A percentile compares a stretch with the other conserved stretches of the same genome.
phyloP scores from a whole-genome alignment of 2,113 vertebrate genomes.

The Collichthys lucidus region DNA sequence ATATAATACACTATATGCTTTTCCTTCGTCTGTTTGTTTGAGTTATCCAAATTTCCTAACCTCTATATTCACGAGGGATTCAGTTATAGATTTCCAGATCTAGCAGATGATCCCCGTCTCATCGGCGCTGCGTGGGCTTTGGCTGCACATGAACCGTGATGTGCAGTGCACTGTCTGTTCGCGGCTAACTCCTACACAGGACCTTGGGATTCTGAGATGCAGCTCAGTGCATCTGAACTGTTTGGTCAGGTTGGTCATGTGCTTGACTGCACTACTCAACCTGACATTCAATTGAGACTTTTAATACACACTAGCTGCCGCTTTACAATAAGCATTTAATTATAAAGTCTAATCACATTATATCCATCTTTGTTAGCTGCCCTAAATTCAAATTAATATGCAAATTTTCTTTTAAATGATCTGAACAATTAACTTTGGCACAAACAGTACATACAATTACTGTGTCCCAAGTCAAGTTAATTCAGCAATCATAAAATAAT shows the following conservation, averaged over 20 bases:
- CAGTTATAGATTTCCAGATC: constrained; percentile 60
- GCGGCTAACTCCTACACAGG: constrained; percentile 75
- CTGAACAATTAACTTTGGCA: constrained; percentile 49
- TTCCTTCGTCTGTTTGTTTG: not conserved
- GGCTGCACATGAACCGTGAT: constrained; percentile 65
- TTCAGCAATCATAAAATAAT: constrained; percentile 47
- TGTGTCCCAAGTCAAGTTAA: constrained; percentile 25
- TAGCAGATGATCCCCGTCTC: constrained; percentile 66
- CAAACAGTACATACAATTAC: constrained; percentile 39
- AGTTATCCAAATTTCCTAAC: constrained; percentile 13
- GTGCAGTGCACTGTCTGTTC: constrained; percentile 51
- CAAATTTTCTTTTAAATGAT: constrained; percentile 55
- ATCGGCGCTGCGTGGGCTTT: constrained; percentile 65
- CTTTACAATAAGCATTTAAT: constrained; percentile 54
- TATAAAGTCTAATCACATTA: constrained; percentile 41
- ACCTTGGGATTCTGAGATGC: constrained; percentile 63
- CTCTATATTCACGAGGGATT: constrained; percentile 4
- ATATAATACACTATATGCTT: not conserved
- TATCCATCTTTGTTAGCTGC: constrained; percentile 37
- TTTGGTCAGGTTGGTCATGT: constrained; percentile 43
- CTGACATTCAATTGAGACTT: constrained; percentile 25
- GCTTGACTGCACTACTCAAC: constrained; percentile 52
- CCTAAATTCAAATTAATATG: constrained; percentile 45
- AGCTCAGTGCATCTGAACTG: constrained; percentile 44
- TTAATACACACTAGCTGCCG: constrained; percentile 9